Percentiles rank a stretch among this genome's conserved stretches.
These are phyloP conservation scores for Trisateles emortualis DNA, from an alignment of 2,888 invertebrate genomes.

Conservation along the genomic window DNA sequence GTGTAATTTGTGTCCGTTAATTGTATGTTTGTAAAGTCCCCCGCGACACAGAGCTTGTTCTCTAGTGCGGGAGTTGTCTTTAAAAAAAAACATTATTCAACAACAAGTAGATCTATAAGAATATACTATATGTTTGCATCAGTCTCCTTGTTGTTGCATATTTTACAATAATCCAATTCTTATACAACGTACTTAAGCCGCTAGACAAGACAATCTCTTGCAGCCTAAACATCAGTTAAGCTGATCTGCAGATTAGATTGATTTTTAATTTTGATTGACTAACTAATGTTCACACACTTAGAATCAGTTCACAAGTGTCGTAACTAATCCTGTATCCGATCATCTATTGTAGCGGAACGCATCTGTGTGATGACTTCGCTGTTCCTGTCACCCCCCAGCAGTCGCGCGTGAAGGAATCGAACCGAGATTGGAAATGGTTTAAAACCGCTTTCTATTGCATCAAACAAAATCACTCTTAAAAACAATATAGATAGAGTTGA, in stretches of 20 bases:
- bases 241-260: not conserved
- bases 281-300: conserved; percentile 13
- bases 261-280: not conserved
- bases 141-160: too few relatives aligned
- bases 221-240: not conserved
- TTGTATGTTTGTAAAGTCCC: too few relatives aligned
- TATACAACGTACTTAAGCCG: too few relatives aligned
- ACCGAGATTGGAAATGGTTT: conserved; percentile 66
- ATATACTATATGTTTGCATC: too few relatives aligned
- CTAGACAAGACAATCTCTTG: too few relatives aligned
- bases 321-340: conserved; percentile 52
- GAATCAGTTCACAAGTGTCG: conserved; percentile 24
- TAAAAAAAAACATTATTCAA: too few relatives aligned
- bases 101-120: too few relatives aligned
- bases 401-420: conserved; percentile 72
- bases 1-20: too few relatives aligned
- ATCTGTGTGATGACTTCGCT: conserved; percentile 76
- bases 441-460: conserved; percentile 37
- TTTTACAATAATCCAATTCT: too few relatives aligned
- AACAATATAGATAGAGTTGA: conserved; percentile 23
- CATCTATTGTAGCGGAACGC: conserved; percentile 80
- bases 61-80: too few relatives aligned
- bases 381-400: conserved; percentile 66
- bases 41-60: too few relatives aligned
- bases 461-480: conserved; percentile 39